Conservation (phyloP, 2,113 vertebrate genomes). For the Melierax canorus region DNA sequence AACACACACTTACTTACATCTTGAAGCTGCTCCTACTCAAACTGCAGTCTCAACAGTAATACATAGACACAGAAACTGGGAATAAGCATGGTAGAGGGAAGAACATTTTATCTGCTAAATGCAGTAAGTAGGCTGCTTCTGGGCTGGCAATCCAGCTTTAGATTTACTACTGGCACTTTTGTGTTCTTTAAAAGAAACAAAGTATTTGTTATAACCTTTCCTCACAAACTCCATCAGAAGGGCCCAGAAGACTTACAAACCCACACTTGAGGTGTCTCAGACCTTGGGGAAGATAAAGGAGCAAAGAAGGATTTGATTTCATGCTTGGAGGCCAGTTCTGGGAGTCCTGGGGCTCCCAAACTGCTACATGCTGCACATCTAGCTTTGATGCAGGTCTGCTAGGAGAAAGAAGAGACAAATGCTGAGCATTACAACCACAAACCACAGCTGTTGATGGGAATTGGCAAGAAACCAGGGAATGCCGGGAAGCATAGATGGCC, state of each 20-base stretch:
- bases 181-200: neutral
- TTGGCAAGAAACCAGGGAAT: conserved; percentile 50
- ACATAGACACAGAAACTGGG: neutral
- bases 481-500: neutral
- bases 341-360: neutral
- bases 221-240: neutral
- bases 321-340: neutral
- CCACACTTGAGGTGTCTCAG: neutral
- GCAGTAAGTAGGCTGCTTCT: neutral
- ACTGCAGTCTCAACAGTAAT: neutral
- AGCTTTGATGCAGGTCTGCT: conserved; percentile 6
- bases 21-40: neutral
- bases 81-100: neutral
- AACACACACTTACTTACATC: neutral
- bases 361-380: neutral
- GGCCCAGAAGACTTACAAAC: neutral
- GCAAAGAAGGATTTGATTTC: neutral
- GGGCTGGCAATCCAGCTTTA: neutral
- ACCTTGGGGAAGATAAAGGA: neutral
- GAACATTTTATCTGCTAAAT: neutral
- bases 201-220: neutral
- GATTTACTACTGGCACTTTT: neutral
- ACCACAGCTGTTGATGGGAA: conserved; percentile 43
- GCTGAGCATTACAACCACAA: conserved; percentile 41
- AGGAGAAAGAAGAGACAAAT: conserved; percentile 27